phyloP scores from a whole-genome alignment of 2,888 invertebrate genomes.

The Acleris cristana region DNA sequence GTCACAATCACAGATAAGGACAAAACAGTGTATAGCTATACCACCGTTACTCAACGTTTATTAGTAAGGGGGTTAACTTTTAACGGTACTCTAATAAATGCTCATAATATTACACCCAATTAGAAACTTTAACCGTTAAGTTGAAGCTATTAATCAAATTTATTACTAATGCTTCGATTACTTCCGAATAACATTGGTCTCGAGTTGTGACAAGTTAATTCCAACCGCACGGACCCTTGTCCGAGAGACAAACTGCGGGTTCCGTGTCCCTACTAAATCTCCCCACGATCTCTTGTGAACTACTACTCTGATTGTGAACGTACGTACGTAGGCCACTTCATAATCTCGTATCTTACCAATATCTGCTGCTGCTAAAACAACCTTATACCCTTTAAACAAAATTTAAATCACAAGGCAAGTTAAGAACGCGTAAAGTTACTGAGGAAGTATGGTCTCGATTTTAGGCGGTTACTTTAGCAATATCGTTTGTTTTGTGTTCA shows the following conservation, averaged over 20 bases:
- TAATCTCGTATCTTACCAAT: neutral
- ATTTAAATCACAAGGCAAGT: neutral
- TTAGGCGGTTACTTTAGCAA: conserved; percentile 15
- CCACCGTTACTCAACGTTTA: too few species aligned
- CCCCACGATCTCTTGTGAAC: conserved; percentile 29
- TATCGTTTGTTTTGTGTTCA: neutral
- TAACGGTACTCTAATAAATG: too few species aligned
- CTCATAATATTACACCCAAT: neutral
- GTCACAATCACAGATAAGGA: too few species aligned
- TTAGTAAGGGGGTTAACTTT: too few species aligned
- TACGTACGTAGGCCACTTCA: neutral
- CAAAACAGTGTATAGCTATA: too few species aligned
- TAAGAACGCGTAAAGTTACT: neutral
- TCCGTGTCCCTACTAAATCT: conserved; percentile 33
- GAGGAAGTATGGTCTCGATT: neutral
- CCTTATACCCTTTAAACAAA: neutral
- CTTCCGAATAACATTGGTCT: conserved; percentile 35
- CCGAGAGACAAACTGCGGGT: conserved; percentile 35
- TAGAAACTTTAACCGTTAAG: conserved; percentile 21
- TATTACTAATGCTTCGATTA: conserved; percentile 35
- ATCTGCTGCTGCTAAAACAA: neutral
- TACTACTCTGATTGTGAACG: conserved; percentile 30
- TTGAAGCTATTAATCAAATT: conserved; percentile 25
- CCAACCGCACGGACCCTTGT: conserved; percentile 35
- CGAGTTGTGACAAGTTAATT: conserved; percentile 38